Evolutionary conservation across 2,888 invertebrate genomes (phyloP).

Genomic region (Melanotus villosus): DNA sequence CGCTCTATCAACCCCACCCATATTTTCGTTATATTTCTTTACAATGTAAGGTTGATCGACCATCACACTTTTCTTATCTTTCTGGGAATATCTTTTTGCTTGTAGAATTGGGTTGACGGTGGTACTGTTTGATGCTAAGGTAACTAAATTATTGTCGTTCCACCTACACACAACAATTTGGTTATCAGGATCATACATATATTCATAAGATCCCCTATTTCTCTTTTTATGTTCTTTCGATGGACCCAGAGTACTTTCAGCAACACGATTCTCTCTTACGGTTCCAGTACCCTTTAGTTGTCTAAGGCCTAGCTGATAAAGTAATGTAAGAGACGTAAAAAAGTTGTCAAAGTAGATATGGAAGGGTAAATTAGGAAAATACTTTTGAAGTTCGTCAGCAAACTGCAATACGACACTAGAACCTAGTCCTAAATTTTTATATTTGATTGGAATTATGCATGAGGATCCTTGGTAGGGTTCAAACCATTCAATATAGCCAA

Average conservation of each 20-base stretch:
- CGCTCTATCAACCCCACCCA: slow-evolving; percentile 50
- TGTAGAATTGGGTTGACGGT: slow-evolving; percentile 14
- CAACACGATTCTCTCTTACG: slow-evolving; percentile 44
- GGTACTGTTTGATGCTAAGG: slow-evolving; percentile 16
- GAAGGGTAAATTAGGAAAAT: slow-evolving; percentile 14
- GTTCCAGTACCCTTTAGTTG: slow-evolving; percentile 44
- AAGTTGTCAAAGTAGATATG: slow-evolving; percentile 53
- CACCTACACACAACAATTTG: slow-evolving; percentile 27
- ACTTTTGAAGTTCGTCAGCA: slow-evolving; percentile 32
- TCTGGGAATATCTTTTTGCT: slow-evolving; percentile 41
- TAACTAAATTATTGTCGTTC: slow-evolving; percentile 38
- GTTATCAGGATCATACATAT: not conserved
- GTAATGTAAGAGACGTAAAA: slow-evolving; percentile 45
- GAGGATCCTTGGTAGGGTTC: slow-evolving; percentile 55
- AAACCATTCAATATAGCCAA: slow-evolving; percentile 55
- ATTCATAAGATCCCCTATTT: slow-evolving; percentile 32
- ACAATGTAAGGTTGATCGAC: slow-evolving; percentile 19
- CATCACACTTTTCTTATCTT: slow-evolving; percentile 28
- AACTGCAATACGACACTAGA: slow-evolving; percentile 41
- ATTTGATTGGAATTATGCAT: slow-evolving; percentile 35
- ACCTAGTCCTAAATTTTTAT: slow-evolving; percentile 48
- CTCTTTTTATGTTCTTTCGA: slow-evolving; percentile 29
- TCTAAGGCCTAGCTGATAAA: slow-evolving; percentile 37
- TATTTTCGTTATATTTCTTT: slow-evolving; percentile 47
- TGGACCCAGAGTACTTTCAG: slow-evolving; percentile 19